Base-by-base conservation (phyloP, 2,113 vertebrate genomes). In the Ceyx melanurus region DNA sequence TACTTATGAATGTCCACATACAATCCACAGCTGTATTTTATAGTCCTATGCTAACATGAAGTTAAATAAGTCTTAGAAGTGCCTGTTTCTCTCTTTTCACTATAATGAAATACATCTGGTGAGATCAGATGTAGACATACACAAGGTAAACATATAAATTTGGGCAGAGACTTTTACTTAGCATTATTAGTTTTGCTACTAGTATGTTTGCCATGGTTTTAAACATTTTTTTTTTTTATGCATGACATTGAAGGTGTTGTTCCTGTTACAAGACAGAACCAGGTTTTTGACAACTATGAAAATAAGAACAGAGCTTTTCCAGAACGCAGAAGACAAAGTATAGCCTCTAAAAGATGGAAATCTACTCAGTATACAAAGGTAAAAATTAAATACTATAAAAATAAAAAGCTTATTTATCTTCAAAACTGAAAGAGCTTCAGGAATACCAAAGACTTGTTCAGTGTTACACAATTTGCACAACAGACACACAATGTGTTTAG, bases 281-380 rank as follows among this genome's bases (percentile, higher is more conserved):
- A 86, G 79, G 60, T 68, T 83, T 40, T 86, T 86, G 97, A 97
- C 56, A 96, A 61, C 21, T 76, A 42, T 76, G 94, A 95, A 77
- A 97, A 90, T 71, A 97, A 96, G 65, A 97, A 83, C 35, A 98
- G 73, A 96, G 72, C 57, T 76, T 88, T 96, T 82, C 74, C 94
- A 88, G 97, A 98, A 89, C 92, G 96, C 62, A 96, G 97, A 96
- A 97, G 95, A 90, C 97, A 96, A 94, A 92, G 67, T 51, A 40
- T 95, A 46, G 67, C 84, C 75, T 97, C 94, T 79, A 82, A 72
- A 87, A 94, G 82, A 92, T 86, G 91, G 96, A 98, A 95, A n/a
- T 66, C 96, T 78, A 82, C 51, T 90, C 88, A 96, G 51, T 87
- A 82, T 53, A 65, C 86, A 92, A 97, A 98, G 98, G 98, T 99